A percentile compares a stretch with the other conserved stretches of the same genome.
phyloP scores from a whole-genome alignment of 2,888 invertebrate species.

The Dynastes tityus region DNA sequence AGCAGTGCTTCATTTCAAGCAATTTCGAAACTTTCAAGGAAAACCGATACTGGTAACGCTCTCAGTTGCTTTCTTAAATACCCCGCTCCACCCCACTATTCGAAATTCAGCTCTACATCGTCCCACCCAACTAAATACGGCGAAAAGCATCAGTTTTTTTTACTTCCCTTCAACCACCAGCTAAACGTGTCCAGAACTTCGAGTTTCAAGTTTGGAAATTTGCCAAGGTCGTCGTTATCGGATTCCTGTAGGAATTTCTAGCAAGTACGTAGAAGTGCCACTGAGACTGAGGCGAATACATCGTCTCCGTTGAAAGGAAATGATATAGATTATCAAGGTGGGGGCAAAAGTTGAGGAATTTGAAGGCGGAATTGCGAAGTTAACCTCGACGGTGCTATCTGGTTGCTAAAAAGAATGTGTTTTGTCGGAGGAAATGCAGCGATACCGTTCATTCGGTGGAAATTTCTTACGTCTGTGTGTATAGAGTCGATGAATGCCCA shows the following conservation, averaged over 20 bases:
- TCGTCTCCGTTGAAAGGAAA: neutral
- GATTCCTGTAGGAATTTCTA: neutral
- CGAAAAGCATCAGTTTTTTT: neutral
- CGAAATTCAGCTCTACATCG: neutral
- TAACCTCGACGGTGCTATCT: conserved; percentile 4
- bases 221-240: conserved; percentile 16
- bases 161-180: neutral
- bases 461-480: neutral
- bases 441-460: neutral
- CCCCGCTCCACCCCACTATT: neutral
- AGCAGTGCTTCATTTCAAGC: too few relatives aligned
- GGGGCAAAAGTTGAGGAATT: conserved; percentile 9
- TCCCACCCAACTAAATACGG: neutral
- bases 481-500: too few relatives aligned
- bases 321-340: neutral
- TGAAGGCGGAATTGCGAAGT: neutral
- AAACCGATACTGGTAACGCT: neutral
- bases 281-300: conserved; percentile 2
- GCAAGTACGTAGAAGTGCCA: neutral
- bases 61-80: neutral
- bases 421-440: conserved; percentile 1
- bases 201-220: conserved; percentile 11
- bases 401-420: neutral
- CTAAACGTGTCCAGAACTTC: conserved; percentile 1
- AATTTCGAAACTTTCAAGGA: neutral